phyloP scores from a whole-genome alignment of 2,888 invertebrate genomes.

The Nycteola revayana region DNA sequence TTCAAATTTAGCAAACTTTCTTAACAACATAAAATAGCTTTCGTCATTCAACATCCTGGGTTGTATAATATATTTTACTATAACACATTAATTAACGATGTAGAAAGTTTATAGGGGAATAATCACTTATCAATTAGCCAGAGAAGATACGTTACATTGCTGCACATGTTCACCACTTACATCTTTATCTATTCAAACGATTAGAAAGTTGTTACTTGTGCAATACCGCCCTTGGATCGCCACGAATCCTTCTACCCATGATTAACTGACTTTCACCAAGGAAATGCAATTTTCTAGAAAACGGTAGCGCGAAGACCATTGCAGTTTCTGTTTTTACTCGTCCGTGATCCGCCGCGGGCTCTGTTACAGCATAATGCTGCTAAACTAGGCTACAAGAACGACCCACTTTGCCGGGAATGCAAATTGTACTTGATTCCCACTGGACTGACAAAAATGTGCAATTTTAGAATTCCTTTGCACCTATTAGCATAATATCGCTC shows the following conservation, averaged over 20 bases:
- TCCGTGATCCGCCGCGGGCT: constrained; percentile 60
- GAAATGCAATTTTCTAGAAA: constrained; percentile 81
- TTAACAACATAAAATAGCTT: constrained; percentile 4
- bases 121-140: constrained; percentile 40
- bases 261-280: constrained; percentile 75
- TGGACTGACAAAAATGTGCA: constrained; percentile 28
- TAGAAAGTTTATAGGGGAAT: constrained; percentile 39
- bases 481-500: constrained; percentile 28
- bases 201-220: constrained; percentile 56
- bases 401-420: constrained; percentile 54
- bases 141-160: constrained; percentile 44
- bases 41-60: constrained; percentile 7
- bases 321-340: constrained; percentile 72
- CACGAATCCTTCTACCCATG: constrained; percentile 65
- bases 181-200: too few relatives aligned
- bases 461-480: constrained; percentile 23
- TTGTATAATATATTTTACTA: constrained; percentile 25
- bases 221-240: constrained; percentile 62
- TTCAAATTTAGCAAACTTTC: constrained; percentile 19
- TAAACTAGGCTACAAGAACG: constrained; percentile 57
- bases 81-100: constrained; percentile 21
- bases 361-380: constrained; percentile 64
- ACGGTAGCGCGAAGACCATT: constrained; percentile 73
- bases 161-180: constrained; percentile 32
- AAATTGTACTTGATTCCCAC: constrained; percentile 39